Base-by-base conservation (phyloP, 2,888 invertebrate genomes). In the Tricholauxania praeusta region DNA sequence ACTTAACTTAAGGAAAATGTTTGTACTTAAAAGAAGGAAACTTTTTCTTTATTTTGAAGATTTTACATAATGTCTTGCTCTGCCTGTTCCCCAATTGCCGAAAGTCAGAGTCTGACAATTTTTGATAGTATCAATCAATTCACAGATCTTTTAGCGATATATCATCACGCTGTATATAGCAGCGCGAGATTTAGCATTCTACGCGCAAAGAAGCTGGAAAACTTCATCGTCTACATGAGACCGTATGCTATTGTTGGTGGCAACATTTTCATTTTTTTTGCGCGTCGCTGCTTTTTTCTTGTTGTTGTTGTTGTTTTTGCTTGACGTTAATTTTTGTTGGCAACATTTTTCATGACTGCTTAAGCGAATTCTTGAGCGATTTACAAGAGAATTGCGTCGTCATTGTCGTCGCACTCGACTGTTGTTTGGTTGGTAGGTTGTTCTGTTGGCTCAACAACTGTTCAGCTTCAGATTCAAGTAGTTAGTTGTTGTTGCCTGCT, bases 341-440 rank as follows among this genome's bases (percentile, higher is more conserved):
- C 63, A 63, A 48, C 63, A 63, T 63, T 63, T 47, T 63, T 48
- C 63, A 63, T 63, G 47, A 39, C 47, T 47, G 47, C 63, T 63
- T 63, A 63, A 63, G 63, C 63, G 63, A 48, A 63, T 63, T 63
- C 63, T 39, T 17, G 47, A 47, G 47, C 63, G 47, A 47, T 57
- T 57, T 57, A 57, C 57, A 57, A 57, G 57, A 57, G 28, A 57
- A 57, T 57, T 57, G 39, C 39, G 49, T 47, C 66, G 62, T 68
- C 67, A 53, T 19, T 72, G 65, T 75, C 48, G 67, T 70, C 10
- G 12, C 28, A 12, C 22, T 19, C 57, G 19, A 28, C 57, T 28
- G 15, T 22, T 28, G 57, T 17, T 28, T 28, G 57, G 22, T 28
- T 57, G 6, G 28, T 57, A 19, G 28, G 57, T 57, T 22, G 28